Percentiles rank a stretch among this genome's conserved stretches.
phyloP scores from a whole-genome alignment of 2,113 vertebrate species.

The Mus pahari region DNA sequence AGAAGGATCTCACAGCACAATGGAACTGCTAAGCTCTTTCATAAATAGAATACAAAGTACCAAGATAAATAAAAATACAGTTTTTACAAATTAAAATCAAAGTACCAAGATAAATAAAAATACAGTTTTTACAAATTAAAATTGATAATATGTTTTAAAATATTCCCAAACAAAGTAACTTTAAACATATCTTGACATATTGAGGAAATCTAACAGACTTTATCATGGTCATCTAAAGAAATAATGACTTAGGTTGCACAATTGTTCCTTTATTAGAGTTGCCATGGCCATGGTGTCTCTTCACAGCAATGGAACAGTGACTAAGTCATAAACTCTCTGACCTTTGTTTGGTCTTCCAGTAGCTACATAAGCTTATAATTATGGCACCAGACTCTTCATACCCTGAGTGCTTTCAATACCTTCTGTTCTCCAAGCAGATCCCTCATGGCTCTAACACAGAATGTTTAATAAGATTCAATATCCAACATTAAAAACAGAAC shows the following conservation, averaged over 20 bases:
- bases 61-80: not conserved
- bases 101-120: not conserved
- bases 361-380: constrained; percentile 17
- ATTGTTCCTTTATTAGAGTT: not conserved
- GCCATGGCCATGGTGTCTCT: not conserved
- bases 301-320: not conserved
- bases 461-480: constrained; percentile 22
- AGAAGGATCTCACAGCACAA: not conserved
- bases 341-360: constrained; percentile 20
- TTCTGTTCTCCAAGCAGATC: not conserved
- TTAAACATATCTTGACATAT: not conserved
- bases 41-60: constrained; percentile 7
- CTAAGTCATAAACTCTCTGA: not conserved
- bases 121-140: constrained; percentile 40
- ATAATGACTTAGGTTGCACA: not conserved
- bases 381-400: not conserved
- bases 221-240: not conserved
- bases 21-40: not conserved
- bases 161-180: not conserved
- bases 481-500: constrained; percentile 18
- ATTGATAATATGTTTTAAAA: not conserved
- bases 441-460: not conserved
- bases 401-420: not conserved
- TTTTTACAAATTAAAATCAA: constrained; percentile 50
- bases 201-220: not conserved